phyloP scores from a whole-genome alignment of 2,113 vertebrate genomes.

The Tor tambroides region DNA sequence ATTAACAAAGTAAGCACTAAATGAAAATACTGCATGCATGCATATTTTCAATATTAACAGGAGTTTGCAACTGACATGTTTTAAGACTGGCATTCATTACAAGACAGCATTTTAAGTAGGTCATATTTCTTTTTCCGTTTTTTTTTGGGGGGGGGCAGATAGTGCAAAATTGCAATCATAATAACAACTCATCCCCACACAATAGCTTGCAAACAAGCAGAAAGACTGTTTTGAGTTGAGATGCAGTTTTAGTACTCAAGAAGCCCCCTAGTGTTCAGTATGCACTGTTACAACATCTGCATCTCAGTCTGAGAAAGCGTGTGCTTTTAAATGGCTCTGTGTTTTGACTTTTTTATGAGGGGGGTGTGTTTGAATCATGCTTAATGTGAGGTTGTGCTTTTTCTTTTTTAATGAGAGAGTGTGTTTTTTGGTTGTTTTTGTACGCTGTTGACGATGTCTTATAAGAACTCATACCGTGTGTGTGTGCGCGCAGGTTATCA shows the following conservation, averaged over 20 bases:
- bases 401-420: constrained; percentile 18
- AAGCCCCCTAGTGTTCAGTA: constrained; percentile 54
- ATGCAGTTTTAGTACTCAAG: neutral
- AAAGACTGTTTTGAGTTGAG: neutral
- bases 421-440: constrained; percentile 21
- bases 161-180: neutral
- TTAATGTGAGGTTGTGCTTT: constrained; percentile 9
- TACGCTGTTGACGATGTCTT: neutral
- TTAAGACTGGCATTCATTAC: neutral
- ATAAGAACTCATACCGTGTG: neutral
- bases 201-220: neutral
- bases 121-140: neutral
- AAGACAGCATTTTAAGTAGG: neutral
- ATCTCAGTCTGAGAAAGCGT: neutral
- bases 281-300: neutral
- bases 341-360: neutral
- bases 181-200: too few species aligned
- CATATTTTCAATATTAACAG: neutral
- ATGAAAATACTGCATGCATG: neutral
- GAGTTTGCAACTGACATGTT: neutral
- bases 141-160: neutral
- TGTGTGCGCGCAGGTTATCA: constrained; percentile 46
- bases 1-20: neutral
- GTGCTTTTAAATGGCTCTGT: neutral
- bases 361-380: neutral